Conservation (phyloP, 2,113 vertebrate species). For the Nesogale talazaci region DNA sequence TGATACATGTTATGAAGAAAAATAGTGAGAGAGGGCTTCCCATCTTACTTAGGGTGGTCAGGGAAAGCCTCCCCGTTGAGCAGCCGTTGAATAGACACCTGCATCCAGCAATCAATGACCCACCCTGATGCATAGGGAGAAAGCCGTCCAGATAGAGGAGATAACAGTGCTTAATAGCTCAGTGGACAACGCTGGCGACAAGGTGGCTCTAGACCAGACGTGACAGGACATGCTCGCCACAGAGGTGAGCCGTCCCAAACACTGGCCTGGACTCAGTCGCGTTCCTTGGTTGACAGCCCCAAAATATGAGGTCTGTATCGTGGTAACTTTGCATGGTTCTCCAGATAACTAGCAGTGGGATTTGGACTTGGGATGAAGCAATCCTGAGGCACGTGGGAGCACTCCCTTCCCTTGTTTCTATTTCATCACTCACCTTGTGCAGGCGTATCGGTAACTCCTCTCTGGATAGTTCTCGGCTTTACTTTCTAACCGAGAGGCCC, state of each 20-base stretch:
- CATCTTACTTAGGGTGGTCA: background rate
- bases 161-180: background rate
- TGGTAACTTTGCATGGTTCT: too few species aligned
- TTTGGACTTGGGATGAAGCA: background rate
- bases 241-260: background rate
- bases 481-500: background rate
- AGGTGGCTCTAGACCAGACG: background rate
- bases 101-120: background rate
- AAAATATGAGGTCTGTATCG: too few species aligned
- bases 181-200: background rate
- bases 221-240: background rate
- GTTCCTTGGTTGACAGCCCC: background rate
- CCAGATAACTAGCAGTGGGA: background rate
- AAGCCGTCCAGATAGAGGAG: background rate
- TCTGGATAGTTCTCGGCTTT: background rate
- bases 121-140: background rate
- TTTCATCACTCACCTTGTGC: background rate
- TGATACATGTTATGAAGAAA: background rate
- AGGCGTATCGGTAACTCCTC: background rate
- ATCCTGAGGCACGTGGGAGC: background rate
- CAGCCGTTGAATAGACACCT: background rate
- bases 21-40: background rate
- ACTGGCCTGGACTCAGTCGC: fast-evolving
- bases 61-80: background rate
- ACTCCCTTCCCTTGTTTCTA: background rate